Base-by-base conservation (phyloP, 2,797 vertebrate species). In the Enteromius viviparus region DNA sequence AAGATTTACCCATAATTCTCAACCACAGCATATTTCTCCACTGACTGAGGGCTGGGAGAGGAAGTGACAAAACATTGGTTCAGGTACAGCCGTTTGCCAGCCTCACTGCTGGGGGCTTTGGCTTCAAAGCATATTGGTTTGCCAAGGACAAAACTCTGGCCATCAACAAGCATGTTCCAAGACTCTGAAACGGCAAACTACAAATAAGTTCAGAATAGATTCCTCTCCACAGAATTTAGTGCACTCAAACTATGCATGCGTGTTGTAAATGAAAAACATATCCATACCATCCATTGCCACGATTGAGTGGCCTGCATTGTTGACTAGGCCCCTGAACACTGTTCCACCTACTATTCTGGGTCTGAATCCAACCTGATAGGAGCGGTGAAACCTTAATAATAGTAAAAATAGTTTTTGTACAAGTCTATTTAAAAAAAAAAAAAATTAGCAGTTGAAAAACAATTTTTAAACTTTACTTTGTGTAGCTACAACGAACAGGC, bases 1-100 rank as follows among this genome's bases (percentile, higher is more conserved):
- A 2, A 9, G 1, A 7, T 12, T 88, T 90, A 95, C 94, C 94
- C 94, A 40, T 87, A 74, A 78, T 94, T 93, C 42, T 91, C 89
- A 5, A 95, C 78, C 4, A 94, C 82, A 0, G 19, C 65, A 65
- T 91, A 89, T 87, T 85, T 88, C 1, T 84, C 85, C 19, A 0
- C 69, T 0, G 90, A 87, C 5, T 10, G 42, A 7, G 86, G 81
- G 65, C 87, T 11, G 21, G 9, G 47, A 19, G 78, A 83, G 0
- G 87, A 6, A 0, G 93, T 92, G 62, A 93, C 78, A 17, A 87
- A 93, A 84, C 95, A 95, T 40, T 89, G 85, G 85, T 90, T 91
- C 17, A 94, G 75, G 75, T 93, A 94, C 0, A 92, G 3, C 23
- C 91, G 51, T 40, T 80, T 37, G 0, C 0, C 0, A 5, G 3